Conservation (phyloP, 2,113 vertebrate species). For the Trichomycterus rosablanca region DNA sequence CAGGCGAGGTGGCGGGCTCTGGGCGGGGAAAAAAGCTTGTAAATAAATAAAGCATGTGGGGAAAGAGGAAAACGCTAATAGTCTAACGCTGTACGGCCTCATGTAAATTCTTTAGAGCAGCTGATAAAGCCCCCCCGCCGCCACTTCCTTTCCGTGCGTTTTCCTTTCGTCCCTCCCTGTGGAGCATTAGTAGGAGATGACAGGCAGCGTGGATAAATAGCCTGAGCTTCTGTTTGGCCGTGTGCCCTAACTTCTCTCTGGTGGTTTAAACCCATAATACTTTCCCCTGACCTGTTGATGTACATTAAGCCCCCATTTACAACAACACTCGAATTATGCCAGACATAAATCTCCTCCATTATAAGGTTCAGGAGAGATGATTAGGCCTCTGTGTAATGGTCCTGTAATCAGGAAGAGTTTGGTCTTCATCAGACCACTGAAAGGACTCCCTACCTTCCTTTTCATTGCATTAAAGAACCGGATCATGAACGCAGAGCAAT, state of each 20-base stretch:
- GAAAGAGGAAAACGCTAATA: constrained; percentile 56
- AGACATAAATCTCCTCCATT: constrained; percentile 52
- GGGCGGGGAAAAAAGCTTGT: constrained; percentile 46
- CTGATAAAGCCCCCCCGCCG: constrained; percentile 71
- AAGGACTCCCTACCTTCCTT: too few species aligned
- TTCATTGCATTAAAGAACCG: constrained; percentile 8
- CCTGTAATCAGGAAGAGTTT: constrained; percentile 48
- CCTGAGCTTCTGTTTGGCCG: constrained; percentile 62
- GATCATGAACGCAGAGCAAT: neutral
- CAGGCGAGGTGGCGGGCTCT: constrained; percentile 39
- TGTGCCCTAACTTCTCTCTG: constrained; percentile 52
- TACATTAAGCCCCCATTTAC: constrained; percentile 54
- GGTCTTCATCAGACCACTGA: constrained; percentile 44
- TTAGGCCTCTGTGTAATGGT: constrained; percentile 41
- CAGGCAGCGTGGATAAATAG: constrained; percentile 54
- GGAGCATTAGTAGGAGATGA: constrained; percentile 53
- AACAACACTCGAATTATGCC: constrained; percentile 51
- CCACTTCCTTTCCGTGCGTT: constrained; percentile 33
- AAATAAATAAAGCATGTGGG: constrained; percentile 51
- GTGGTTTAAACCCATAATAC: constrained; percentile 57
- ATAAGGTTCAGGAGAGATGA: constrained; percentile 50
- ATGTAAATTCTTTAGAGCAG: constrained; percentile 85
- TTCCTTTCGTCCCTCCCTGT: constrained; percentile 17
- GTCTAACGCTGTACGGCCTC: constrained; percentile 71
- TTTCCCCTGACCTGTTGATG: constrained; percentile 62